Base-by-base conservation (phyloP, 2,113 vertebrate genomes). In the Maccullochella peelii region DNA sequence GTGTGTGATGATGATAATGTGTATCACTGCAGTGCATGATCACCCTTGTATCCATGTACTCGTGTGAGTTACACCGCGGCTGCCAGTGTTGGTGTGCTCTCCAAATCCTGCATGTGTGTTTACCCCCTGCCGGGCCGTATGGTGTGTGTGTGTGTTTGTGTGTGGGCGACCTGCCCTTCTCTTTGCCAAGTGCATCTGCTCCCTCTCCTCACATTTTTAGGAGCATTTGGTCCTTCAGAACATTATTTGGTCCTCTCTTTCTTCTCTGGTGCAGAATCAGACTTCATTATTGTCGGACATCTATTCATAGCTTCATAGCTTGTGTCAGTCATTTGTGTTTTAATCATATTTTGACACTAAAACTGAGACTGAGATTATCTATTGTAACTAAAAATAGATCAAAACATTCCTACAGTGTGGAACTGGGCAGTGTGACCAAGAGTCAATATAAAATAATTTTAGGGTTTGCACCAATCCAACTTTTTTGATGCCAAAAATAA, bases 81-180 rank as follows among this genome's bases (percentile, higher is more conserved):
- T 74, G 38, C 7, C 49, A 63, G 30, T 63, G 30, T 67, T 62
- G 36, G 71, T 50, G 62, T 36, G 49, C 77, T 76, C 47, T 63
- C 63, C 66, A 70, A 85, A 23, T 67, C 50, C 16, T 66, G 16
- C 62, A 21, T 65, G 67, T 70, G 75, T 76, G 70, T 70, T 81
- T 52, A 71, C 76, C 85, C 79, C 80, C 74, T 86, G 76, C 70
- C 59, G 71, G 27, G 40, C 68, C 55, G 9, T 57, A 78, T 80
- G 69, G 44, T 65, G 50, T 63, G 68, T 74, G 79, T 82, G 74
- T 27, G 79, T 42, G 61, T 71, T 44, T 42, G 38, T 63, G 54
- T 58, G 84, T 62, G 65, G 50, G 67, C n/a, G 25, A 50, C 72
- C 62, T 80, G 68, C n/a, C 50, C 57, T 52, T 83, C 68, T 78